Evolutionary conservation across 1,140 invertebrate species (phyloP).

Genomic region (Leptopilina boulardi): DNA sequence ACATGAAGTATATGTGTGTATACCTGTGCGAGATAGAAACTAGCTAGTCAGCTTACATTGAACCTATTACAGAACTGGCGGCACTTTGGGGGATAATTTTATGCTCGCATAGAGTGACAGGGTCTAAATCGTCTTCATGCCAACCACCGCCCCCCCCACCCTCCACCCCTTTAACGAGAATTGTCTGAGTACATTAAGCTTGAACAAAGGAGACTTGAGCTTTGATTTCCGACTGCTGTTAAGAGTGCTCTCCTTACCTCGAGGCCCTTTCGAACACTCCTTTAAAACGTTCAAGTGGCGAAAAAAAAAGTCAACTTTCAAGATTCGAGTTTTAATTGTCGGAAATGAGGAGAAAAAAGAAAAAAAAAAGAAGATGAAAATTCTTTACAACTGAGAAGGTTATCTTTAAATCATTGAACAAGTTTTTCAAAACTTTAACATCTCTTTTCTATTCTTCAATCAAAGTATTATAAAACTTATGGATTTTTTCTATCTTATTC

Average conservation of each 20-base stretch:
- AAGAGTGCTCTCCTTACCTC: slow-evolving; percentile 35
- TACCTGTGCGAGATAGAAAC: not conserved
- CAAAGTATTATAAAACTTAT: no score
- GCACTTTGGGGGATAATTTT: slow-evolving; percentile 58
- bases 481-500: no score
- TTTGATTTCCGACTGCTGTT: slow-evolving; percentile 51
- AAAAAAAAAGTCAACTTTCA: not conserved
- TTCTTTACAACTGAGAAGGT: no score
- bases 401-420: no score
- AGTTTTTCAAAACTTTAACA: not conserved
- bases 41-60: slow-evolving; percentile 35
- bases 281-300: not conserved
- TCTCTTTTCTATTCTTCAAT: no score
- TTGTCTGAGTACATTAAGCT: slow-evolving; percentile 46
- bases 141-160: no score
- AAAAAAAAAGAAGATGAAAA: no score
- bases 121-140: slow-evolving; percentile 49
- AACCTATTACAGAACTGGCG: slow-evolving; percentile 51
- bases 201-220: slow-evolving; percentile 48
- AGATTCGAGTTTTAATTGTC: slow-evolving; percentile 33
- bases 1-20: not conserved
- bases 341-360: not conserved
- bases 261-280: slow-evolving; percentile 1
- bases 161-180: slow-evolving; percentile 13
- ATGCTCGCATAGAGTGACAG: slow-evolving; percentile 55